Conservation (phyloP, 2,797 vertebrate species). For the Falco concolor region DNA sequence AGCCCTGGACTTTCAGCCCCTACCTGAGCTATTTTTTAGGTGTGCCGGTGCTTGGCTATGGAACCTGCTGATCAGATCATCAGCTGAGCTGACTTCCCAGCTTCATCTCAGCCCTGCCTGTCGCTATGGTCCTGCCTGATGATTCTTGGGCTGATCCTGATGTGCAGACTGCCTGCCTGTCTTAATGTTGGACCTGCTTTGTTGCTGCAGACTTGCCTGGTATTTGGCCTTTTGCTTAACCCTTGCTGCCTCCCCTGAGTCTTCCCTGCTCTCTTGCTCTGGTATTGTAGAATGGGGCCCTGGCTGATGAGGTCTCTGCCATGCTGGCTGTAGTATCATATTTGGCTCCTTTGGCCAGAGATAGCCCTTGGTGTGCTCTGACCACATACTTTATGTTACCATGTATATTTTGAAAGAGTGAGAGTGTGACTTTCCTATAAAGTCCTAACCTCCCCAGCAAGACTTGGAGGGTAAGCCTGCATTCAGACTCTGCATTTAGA, state of each 20-base stretch:
- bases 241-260: background rate
- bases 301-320: background rate
- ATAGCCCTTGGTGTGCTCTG: background rate
- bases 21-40: background rate
- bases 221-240: background rate
- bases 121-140: background rate
- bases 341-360: background rate
- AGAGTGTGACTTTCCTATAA: background rate
- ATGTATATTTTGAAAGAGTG: background rate
- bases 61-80: background rate
- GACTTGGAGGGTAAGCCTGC: background rate
- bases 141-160: background rate
- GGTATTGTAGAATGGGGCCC: background rate
- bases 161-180: background rate
- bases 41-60: fast-evolving
- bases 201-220: background rate
- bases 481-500: background rate
- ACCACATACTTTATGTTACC: background rate
- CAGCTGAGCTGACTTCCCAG: background rate
- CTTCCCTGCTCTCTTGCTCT: background rate
- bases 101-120: background rate
- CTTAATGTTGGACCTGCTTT: background rate
- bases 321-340: background rate
- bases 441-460: background rate
- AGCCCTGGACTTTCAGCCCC: background rate